phyloP scores from a whole-genome alignment of 1,140 invertebrate species.

The Macrobrachium nipponense region DNA sequence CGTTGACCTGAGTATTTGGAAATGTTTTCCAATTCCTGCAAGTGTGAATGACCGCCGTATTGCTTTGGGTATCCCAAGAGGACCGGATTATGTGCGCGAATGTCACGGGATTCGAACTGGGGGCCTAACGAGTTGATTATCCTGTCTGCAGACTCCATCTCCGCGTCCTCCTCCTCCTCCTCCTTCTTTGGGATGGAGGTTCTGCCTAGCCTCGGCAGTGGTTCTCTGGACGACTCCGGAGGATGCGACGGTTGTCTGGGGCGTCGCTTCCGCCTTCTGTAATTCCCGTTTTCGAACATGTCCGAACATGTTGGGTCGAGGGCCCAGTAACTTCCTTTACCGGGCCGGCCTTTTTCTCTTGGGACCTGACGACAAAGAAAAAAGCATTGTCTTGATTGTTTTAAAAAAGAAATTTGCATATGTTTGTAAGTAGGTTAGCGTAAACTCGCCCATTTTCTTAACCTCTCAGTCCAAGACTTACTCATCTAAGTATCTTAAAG shows the following conservation, averaged over 20 bases:
- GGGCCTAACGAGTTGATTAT: too few relatives aligned
- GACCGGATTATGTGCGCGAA: too few relatives aligned
- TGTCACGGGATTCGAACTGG: too few relatives aligned
- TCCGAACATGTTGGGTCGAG: conserved; percentile 73
- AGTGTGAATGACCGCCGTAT: too few relatives aligned
- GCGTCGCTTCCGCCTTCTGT: conserved; percentile 71
- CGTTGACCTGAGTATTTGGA: too few relatives aligned
- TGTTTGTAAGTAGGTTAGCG: not conserved
- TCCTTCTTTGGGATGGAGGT: not conserved
- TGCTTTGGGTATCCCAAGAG: too few relatives aligned
- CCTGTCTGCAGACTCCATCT: not conserved
- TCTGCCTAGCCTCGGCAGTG: not conserved
- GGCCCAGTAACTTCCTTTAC: conserved; percentile 77
- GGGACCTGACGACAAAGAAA: conserved; percentile 74
- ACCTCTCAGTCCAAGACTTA: too few relatives aligned
- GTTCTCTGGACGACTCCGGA: not conserved
- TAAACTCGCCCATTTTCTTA: not conserved
- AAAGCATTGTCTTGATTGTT: conserved; percentile 74
- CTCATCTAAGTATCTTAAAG: too few relatives aligned
- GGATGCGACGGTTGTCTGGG: conserved; percentile 26
- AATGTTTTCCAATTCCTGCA: too few relatives aligned
- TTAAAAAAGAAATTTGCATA: not conserved
- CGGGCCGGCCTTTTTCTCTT: conserved; percentile 72
- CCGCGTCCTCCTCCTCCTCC: not conserved
- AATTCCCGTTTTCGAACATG: conserved; percentile 78